Conservation (phyloP, 2,113 vertebrate genomes). For the Mugil cephalus region DNA sequence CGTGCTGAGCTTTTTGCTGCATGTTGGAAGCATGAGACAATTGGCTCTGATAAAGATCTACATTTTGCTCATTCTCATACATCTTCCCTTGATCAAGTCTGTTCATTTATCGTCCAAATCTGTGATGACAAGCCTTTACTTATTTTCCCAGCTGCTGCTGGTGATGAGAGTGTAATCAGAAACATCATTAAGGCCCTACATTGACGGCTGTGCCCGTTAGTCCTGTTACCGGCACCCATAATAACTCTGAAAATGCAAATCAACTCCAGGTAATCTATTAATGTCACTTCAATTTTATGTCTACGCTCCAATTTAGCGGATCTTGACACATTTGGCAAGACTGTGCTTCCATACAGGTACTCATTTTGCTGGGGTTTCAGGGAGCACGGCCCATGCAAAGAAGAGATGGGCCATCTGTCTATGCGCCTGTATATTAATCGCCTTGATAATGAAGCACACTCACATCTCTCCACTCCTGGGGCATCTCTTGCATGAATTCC, state of each 20-base stretch:
- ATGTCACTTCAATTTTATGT: constrained; percentile 85
- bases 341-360: constrained; percentile 64
- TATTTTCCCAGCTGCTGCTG: constrained; percentile 77
- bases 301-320: constrained; percentile 80
- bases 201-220: constrained; percentile 72
- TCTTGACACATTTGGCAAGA: constrained; percentile 78
- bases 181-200: constrained; percentile 79
- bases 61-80: constrained; percentile 72
- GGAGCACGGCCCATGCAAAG: constrained; percentile 63
- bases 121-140: constrained; percentile 76
- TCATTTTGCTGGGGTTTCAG: constrained; percentile 74
- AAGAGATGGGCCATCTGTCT: constrained; percentile 82
- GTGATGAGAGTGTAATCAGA: constrained; percentile 81
- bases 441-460: constrained; percentile 79
- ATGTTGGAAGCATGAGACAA: constrained; percentile 30
- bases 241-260: constrained; percentile 85
- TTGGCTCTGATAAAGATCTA: constrained; percentile 58
- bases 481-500: constrained; percentile 43
- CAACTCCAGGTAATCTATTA: constrained; percentile 85
- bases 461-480: constrained; percentile 62
- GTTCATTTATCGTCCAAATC: constrained; percentile 78
- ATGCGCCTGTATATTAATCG: constrained; percentile 76
- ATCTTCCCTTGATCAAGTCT: constrained; percentile 71
- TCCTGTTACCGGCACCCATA: constrained; percentile 73
- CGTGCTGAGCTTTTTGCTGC: constrained; percentile 18